Evolutionary conservation across 2,888 invertebrate species (phyloP).

Genomic region (Cryptocephalus primarius): DNA sequence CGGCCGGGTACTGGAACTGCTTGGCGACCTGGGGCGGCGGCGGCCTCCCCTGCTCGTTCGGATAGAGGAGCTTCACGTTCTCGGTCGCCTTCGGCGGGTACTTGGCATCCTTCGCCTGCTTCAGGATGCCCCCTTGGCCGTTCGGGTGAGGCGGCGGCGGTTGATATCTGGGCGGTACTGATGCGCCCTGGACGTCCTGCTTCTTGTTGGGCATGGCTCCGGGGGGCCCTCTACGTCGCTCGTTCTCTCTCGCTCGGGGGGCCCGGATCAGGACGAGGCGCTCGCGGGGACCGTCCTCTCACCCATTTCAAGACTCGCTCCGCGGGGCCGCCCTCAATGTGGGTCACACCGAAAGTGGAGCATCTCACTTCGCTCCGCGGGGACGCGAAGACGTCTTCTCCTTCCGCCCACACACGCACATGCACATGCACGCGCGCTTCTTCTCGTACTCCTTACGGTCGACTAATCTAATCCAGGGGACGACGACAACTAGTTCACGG

Average conservation of each 20-base stretch:
- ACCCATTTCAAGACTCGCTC: constrained; percentile 9
- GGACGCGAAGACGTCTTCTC: not conserved
- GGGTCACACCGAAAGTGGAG: too few species aligned
- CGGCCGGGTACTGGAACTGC: constrained; percentile 29
- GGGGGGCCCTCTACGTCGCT: constrained; percentile 31
- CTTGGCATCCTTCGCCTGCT: constrained; percentile 26
- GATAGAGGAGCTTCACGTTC: constrained; percentile 12
- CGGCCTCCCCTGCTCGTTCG: constrained; percentile 25
- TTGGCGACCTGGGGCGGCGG: constrained; percentile 6
- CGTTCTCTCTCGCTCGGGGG: constrained; percentile 39
- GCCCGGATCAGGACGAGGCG: not conserved
- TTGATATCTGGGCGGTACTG: constrained; percentile 66
- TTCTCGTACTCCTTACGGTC: too few species aligned
- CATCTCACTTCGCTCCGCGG: constrained; percentile 10
- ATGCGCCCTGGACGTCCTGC: constrained; percentile 18
- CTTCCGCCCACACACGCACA: too few species aligned
- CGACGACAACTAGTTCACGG: too few species aligned
- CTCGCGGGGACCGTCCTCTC: not conserved
- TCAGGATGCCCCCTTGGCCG: constrained; percentile 52
- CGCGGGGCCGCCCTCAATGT: too few species aligned
- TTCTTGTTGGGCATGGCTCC: too few species aligned
- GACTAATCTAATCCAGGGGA: too few species aligned
- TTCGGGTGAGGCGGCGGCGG: constrained; percentile 59
- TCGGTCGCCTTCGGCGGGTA: constrained; percentile 11
- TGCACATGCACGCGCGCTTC: too few species aligned